phyloP scores from a whole-genome alignment of 2,888 invertebrate genomes.

The Esperia sulphurella region DNA sequence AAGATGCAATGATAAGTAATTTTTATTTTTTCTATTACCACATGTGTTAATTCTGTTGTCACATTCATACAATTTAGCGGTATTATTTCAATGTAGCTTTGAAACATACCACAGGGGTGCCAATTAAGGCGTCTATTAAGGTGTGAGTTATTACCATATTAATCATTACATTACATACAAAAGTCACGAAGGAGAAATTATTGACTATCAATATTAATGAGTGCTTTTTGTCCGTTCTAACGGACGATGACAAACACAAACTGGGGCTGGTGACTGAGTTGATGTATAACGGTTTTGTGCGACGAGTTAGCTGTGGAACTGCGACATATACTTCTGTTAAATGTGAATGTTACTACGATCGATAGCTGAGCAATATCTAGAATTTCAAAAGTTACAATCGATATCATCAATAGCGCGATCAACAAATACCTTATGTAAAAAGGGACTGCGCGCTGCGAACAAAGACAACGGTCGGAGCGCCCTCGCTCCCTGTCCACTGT shows the following conservation, averaged over 20 bases:
- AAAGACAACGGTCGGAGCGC: too few relatives aligned
- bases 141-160: constrained; percentile 27
- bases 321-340: too few relatives aligned
- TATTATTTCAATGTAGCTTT: background rate
- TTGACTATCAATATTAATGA: constrained; percentile 24
- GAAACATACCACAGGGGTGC: constrained; percentile 18
- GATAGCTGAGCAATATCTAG: too few relatives aligned
- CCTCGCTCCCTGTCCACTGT: too few relatives aligned
- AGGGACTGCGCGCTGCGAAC: too few relatives aligned
- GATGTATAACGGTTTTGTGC: background rate
- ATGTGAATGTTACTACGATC: too few relatives aligned
- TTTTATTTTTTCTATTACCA: too few relatives aligned
- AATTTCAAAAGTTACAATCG: too few relatives aligned
- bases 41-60: background rate
- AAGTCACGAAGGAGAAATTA: constrained; percentile 30
- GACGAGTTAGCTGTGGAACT: background rate
- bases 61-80: background rate
- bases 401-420: too few relatives aligned
- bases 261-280: background rate
- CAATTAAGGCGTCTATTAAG: constrained; percentile 30
- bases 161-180: constrained; percentile 18
- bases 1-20: too few relatives aligned
- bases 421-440: too few relatives aligned
- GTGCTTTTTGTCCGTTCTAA: constrained; percentile 21
- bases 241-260: background rate